These are phyloP conservation scores for Nomada fabriciana DNA, from an alignment of 2,888 invertebrate species.

Conservation along the genomic window DNA sequence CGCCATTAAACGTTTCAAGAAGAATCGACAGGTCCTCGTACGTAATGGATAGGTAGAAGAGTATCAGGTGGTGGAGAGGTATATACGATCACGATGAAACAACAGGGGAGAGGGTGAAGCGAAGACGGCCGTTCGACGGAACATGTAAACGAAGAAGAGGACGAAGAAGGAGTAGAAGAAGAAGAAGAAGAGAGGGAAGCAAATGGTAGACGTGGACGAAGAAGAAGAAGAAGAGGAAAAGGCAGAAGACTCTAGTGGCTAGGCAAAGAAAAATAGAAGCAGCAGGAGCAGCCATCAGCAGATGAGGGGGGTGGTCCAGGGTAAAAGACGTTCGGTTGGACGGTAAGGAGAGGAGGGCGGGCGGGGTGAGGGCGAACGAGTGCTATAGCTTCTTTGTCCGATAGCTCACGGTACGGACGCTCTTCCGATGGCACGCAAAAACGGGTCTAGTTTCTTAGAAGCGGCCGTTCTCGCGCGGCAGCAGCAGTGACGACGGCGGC, in stretches of 20 bases:
- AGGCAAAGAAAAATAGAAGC: constrained; percentile 24
- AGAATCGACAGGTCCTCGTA: constrained; percentile 43
- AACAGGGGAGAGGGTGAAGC: neutral
- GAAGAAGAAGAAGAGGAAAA: neutral
- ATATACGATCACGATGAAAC: neutral
- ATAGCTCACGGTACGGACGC: constrained; percentile 80
- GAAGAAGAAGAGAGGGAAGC: neutral
- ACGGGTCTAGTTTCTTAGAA: constrained; percentile 84
- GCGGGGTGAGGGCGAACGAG: constrained; percentile 59
- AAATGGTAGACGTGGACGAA: too few species aligned
- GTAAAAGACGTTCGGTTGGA: constrained; percentile 55
- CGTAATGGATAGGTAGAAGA: constrained; percentile 33
- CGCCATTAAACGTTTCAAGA: constrained; percentile 18
- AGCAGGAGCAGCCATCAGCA: neutral
- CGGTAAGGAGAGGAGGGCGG: neutral
- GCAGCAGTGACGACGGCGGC: constrained; percentile 83
- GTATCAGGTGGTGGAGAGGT: neutral
- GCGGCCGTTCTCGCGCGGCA: constrained; percentile 79
- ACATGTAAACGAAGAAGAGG: neutral
- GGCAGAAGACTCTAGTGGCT: neutral
- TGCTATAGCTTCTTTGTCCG: constrained; percentile 79
- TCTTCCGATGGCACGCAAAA: constrained; percentile 79
- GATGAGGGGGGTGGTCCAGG: constrained; percentile 41
- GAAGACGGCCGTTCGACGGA: constrained; percentile 10
- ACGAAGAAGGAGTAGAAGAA: neutral